Conservation (phyloP, 2,113 vertebrate genomes). For the Capreolus pygargus region DNA sequence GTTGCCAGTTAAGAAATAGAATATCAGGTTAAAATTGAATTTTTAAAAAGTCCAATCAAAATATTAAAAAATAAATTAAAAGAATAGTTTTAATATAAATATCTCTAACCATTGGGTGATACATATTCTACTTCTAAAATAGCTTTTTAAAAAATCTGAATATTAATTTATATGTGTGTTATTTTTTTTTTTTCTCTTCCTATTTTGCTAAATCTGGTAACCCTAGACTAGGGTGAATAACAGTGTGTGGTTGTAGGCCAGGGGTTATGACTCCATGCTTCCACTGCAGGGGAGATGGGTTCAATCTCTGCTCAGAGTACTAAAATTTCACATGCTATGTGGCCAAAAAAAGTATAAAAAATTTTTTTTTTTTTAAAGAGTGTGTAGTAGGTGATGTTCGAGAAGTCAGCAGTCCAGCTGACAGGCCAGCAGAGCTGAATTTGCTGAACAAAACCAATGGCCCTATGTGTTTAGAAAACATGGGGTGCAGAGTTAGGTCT, state of each 20-base stretch:
- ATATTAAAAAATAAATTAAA: neutral
- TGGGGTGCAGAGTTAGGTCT: neutral
- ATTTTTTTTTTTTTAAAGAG: too few species aligned
- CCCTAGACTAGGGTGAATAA: neutral
- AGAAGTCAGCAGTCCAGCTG: neutral
- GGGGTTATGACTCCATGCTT: neutral
- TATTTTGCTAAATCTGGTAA: neutral
- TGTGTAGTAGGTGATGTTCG: neutral
- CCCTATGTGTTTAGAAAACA: neutral
- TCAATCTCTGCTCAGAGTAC: neutral
- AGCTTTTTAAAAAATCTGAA: too few species aligned
- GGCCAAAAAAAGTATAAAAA: neutral
- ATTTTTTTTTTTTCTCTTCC: neutral
- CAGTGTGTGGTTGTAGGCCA: neutral
- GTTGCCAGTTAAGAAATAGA: neutral
- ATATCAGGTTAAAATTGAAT: neutral
- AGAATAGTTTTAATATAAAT: neutral
- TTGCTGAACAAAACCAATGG: neutral
- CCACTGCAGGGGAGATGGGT: neutral
- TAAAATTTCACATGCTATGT: neutral
- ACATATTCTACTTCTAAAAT: neutral
- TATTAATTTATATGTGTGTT: neutral
- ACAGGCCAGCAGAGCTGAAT: neutral
- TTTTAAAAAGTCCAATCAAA: neutral
- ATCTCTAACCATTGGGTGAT: neutral